A percentile compares a stretch with the other conserved stretches of the same genome.
Evolutionary conservation across 2,797 vertebrate genomes (phyloP).

Genomic region (Harpagifer antarcticus): DNA sequence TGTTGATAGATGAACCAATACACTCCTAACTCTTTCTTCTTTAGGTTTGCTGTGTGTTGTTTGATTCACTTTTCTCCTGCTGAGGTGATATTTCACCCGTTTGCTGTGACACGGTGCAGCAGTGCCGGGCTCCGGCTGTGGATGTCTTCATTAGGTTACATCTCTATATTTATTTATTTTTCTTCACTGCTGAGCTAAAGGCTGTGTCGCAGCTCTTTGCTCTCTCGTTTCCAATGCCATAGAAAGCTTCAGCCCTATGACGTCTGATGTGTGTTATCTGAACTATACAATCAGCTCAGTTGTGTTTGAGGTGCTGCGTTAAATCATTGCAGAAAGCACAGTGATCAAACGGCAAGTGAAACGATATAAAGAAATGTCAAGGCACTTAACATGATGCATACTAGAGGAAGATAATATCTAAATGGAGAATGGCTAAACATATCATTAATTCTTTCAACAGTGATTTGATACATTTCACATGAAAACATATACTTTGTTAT

Average conservation of each 20-base stretch:
- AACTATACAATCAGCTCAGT: slow-evolving; percentile 33
- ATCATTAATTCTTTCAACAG: not conserved
- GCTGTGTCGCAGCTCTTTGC: slow-evolving; percentile 30
- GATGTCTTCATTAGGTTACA: slow-evolving; percentile 72
- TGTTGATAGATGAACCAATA: slow-evolving; percentile 85
- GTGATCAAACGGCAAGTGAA: slow-evolving; percentile 45
- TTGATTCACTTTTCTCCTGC: slow-evolving; percentile 78
- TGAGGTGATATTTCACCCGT: slow-evolving; percentile 77
- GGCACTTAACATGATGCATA: slow-evolving; percentile 43
- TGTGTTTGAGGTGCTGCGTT: slow-evolving; percentile 36
- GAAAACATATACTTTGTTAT: not conserved
- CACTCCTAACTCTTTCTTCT: slow-evolving; percentile 73
- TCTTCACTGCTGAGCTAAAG: slow-evolving; percentile 47
- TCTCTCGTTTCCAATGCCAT: slow-evolving; percentile 30
- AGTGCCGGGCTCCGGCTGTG: slow-evolving; percentile 47
- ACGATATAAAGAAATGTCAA: slow-evolving; percentile 24
- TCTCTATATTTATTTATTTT: slow-evolving; percentile 36
- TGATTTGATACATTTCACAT: not conserved
- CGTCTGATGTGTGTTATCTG: slow-evolving; percentile 37
- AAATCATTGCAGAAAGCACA: slow-evolving; percentile 29
- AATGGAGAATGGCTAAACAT: slow-evolving; percentile 2
- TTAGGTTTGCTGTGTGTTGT: slow-evolving; percentile 69
- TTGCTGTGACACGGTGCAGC: slow-evolving; percentile 53
- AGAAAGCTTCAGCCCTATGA: slow-evolving; percentile 38
- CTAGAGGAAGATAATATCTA: not conserved